Evolutionary conservation across 1,140 invertebrate genomes (phyloP).

Genomic region (Centruroides sculpturatus): DNA sequence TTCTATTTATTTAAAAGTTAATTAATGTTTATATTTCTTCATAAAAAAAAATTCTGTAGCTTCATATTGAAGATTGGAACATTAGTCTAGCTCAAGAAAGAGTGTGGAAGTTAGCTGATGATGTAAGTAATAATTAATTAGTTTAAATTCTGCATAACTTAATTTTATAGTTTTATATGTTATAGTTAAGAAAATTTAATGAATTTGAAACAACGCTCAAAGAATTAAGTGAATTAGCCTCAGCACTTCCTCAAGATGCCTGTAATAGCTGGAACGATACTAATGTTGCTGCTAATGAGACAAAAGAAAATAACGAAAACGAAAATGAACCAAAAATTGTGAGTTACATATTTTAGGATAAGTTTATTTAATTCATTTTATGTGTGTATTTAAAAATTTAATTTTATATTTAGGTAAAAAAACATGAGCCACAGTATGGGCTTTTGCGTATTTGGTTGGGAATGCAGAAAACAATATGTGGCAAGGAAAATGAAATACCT

Average conservation of each 20-base stretch:
- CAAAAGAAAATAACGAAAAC: not conserved
- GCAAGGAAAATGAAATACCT: slow-evolving; percentile 21
- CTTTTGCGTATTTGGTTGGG: slow-evolving; percentile 32
- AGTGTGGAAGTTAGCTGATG: slow-evolving; percentile 22
- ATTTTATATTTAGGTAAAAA: not conserved
- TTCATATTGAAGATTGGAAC: slow-evolving; percentile 23
- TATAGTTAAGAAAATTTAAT: slow-evolving; percentile 28
- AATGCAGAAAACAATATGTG: slow-evolving; percentile 36
- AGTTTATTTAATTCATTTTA: not conserved
- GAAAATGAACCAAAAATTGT: too few species aligned
- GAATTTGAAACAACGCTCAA: slow-evolving; percentile 29
- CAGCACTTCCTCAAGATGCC: slow-evolving; percentile 27
- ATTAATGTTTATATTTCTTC: too few species aligned
- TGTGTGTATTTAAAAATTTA: not conserved
- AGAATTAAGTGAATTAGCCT: slow-evolving; percentile 26
- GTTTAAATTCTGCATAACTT: not conserved
- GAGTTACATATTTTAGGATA: too few species aligned
- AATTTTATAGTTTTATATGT: not conserved
- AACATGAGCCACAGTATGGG: slow-evolving; percentile 21
- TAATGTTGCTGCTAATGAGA: not conserved
- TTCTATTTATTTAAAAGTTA: too few species aligned
- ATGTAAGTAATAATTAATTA: slow-evolving; percentile 11
- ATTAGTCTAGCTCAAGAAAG: slow-evolving; percentile 21
- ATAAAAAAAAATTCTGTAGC: slow-evolving; percentile 16
- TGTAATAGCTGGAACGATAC: slow-evolving; percentile 18